Evolutionary conservation across 2,797 vertebrate genomes (phyloP), one percentile per base, ranked within the genome.

Genomic region (Mus caroli): DNA sequence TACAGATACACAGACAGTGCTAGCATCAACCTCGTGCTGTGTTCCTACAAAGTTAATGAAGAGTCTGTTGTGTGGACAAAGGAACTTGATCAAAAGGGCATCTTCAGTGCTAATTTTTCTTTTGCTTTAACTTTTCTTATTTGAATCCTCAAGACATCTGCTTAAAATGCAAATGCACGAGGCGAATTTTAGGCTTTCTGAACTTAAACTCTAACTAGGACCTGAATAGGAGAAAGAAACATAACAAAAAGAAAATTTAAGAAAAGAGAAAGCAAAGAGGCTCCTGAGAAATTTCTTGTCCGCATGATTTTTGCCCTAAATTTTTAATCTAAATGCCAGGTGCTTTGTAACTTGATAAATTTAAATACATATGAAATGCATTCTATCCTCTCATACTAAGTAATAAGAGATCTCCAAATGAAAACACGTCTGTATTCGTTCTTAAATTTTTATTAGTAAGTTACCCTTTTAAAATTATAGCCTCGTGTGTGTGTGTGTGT

Each of bases 91-190:
- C 31, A 92, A 79, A 64, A n/a, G 88, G n/a, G 34, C 11, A 78
- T 40, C 43, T 46, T 56, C 54, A 60, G 6, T 77, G 9, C 17
- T 34, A 67, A 43, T 91, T 90, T 91, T 94, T 87, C 54, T 79
- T 60, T 19, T 6, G 64, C 52, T 80, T 43, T 80, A 79, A 76
- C 20, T 73, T 86, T 22, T 46, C 67, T n/a, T 58, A 83, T 86
- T 84, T 90, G 52, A 19, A 12, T 76, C 31, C 92, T 54, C 3
- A 88, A 94, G 54, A 94, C 92, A 92, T 79, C 56, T 79, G 14
- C 87, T 46, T 85, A 88, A 96, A 92, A 96, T 92, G 31, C 13
- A 94, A 85, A 92, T 75, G 79, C 1, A 83, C 28, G 22, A 40
- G 11, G 64, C 37, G 88, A 88, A 62, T 85, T 84, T 92, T 85